Evolutionary conservation across 2,113 vertebrate species (phyloP), one percentile per base, ranked within the genome.

Genomic region (Corapipo altera): DNA sequence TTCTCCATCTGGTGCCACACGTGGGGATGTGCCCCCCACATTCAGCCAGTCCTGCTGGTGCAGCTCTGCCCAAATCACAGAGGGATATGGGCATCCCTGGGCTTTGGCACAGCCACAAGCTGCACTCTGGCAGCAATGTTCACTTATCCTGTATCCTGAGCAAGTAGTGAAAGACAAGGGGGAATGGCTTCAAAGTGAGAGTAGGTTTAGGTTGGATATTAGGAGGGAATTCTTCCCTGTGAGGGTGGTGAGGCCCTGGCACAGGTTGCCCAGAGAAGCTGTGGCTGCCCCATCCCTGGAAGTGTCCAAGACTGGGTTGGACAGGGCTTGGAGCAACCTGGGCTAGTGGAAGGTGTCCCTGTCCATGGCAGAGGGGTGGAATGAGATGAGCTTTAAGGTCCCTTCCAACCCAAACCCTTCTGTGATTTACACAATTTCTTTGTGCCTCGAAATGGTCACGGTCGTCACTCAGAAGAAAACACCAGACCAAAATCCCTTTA

Each of bases 161-260:
- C 3, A 7, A 18, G 30, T 23, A n/a, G 61, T 14, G 77, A 20
- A 8, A 39, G 55, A 32, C 41, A 30, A 26, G 22, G 28, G 35
- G 22, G 19, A 41, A 61, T 15, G 62, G 16, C 41, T 55, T 12
- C 64, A 15, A 14, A 32, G 16, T 18, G 20, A 54, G 19, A 10
- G 7, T 13, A 27, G 13, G 39, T 2, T 14, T 6, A 26, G 30
- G 41, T 5, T 2, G 30, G 9, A 32, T 41, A 33, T 66, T 18
- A 2, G 30, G 35, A 26, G 22, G 35, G 7, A 58, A 58, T 66
- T 0, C 1, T 18, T n/a, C 27, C 19, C 70, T n/a, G 44, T 0
- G 6, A 82, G 13, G 52, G 16, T 69, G 54, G 7, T 0, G 0
- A 82, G 70, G 52, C 28, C 37, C 46, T 75, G 61, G 54, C 62